Conservation (phyloP, 1,140 invertebrate species). For the Dendrolimus punctatus region DNA sequence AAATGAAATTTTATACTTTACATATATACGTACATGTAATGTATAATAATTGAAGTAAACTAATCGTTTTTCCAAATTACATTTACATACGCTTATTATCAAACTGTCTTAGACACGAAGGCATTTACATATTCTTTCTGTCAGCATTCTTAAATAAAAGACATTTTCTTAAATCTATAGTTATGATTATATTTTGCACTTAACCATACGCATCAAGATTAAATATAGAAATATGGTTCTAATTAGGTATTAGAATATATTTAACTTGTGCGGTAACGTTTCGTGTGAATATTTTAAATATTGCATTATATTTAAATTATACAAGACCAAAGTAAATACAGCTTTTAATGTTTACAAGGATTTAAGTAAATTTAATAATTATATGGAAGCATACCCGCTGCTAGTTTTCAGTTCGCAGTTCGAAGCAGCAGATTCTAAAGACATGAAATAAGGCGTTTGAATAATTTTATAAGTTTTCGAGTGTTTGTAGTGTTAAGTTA, state of each 20-base stretch:
- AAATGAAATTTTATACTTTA: conserved; percentile 53
- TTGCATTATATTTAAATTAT: too few species aligned
- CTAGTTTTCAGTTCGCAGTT: conserved; percentile 13
- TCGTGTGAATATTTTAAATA: too few species aligned
- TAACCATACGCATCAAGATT: too few species aligned
- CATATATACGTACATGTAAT: conserved; percentile 15
- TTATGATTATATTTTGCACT: too few species aligned
- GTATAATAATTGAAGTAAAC: not conserved
- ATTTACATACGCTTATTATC: too few species aligned
- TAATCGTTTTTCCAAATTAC: too few species aligned
- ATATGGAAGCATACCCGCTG: not conserved
- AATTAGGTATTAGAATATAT: too few species aligned
- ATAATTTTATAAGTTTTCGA: conserved; percentile 41
- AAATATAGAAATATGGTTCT: too few species aligned
- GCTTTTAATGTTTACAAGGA: too few species aligned
- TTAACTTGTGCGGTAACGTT: too few species aligned
- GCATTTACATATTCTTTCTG: conserved; percentile 6
- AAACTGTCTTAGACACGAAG: too few species aligned
- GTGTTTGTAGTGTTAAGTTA: conserved; percentile 49
- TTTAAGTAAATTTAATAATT: not conserved
- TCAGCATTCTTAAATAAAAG: conserved; percentile 7
- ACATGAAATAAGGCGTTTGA: conserved; percentile 48
- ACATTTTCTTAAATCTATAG: not conserved
- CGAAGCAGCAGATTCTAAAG: conserved; percentile 63
- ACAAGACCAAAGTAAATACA: too few species aligned